phyloP scores from a whole-genome alignment of 2,797 vertebrate genomes.

The Eulemur coronatus region DNA sequence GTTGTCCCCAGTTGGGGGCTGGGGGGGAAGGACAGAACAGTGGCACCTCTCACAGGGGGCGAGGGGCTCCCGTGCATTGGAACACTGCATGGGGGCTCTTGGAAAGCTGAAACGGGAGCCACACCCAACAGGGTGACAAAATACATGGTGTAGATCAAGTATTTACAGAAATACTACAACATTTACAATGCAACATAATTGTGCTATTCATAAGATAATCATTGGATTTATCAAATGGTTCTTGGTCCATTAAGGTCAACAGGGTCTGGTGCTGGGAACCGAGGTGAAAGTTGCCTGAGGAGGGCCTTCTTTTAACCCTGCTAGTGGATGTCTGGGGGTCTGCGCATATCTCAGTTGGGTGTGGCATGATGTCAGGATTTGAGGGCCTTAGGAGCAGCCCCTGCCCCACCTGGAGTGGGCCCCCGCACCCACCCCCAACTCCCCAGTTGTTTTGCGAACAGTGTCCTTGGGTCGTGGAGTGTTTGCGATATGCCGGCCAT shows the following conservation, averaged over 20 bases:
- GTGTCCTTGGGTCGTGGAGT: background rate
- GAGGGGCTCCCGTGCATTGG: no score
- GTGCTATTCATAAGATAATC: background rate
- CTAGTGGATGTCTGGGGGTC: background rate
- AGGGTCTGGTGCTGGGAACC: background rate
- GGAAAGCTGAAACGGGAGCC: background rate
- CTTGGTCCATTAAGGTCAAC: background rate
- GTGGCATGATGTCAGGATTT: background rate
- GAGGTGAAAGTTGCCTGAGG: background rate
- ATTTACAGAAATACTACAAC: background rate
- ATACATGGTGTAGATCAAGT: no score
- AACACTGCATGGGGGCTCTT: no score
- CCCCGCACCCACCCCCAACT: fast-evolving
- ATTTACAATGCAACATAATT: background rate
- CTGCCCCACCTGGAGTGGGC: background rate
- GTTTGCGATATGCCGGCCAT: fast-evolving
- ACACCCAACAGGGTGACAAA: background rate
- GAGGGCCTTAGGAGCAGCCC: background rate
- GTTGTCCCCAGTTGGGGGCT: no score
- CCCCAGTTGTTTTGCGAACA: background rate
- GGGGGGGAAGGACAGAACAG: background rate
- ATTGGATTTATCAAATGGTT: background rate
- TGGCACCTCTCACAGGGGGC: background rate
- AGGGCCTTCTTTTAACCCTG: background rate
- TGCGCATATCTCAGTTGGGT: no score